Conservation (phyloP, 2,797 vertebrate species). For the Anguilla pacifica region DNA sequence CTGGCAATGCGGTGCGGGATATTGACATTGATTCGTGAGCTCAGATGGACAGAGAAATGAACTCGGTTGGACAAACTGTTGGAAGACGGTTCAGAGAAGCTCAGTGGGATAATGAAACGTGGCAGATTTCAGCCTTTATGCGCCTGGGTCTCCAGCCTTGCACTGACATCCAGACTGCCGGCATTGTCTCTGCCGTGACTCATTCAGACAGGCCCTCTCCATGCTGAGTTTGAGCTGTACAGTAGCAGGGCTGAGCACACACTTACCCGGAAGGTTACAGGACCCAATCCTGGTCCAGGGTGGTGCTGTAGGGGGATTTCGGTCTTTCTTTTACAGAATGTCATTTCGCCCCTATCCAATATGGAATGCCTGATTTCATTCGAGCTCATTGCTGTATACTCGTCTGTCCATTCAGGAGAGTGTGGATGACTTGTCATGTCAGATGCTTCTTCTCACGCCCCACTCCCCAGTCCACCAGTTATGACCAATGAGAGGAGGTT, state of each 20-base stretch:
- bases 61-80: conserved; percentile 55
- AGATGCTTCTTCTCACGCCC: conserved; percentile 40
- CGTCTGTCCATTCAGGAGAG: conserved; percentile 49
- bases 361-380: conserved; percentile 43
- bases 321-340: neutral
- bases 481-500: too few species aligned
- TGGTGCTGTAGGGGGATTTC: neutral
- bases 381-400: conserved; percentile 55
- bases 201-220: neutral
- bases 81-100: conserved; percentile 36
- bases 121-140: neutral
- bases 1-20: conserved; percentile 35
- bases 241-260: conserved; percentile 29
- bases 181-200: neutral
- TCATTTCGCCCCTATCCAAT: too few species aligned
- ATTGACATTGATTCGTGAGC: conserved; percentile 48
- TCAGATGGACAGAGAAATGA: conserved; percentile 56
- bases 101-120: conserved; percentile 49
- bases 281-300: neutral
- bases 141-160: neutral
- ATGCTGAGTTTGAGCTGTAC: conserved; percentile 26
- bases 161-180: neutral
- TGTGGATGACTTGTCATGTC: conserved; percentile 50
- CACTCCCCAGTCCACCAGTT: neutral
- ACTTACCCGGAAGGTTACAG: neutral